These are phyloP conservation scores for Aplodontia rufa DNA, from an alignment of 2,113 vertebrate genomes.

Conservation along the genomic window DNA sequence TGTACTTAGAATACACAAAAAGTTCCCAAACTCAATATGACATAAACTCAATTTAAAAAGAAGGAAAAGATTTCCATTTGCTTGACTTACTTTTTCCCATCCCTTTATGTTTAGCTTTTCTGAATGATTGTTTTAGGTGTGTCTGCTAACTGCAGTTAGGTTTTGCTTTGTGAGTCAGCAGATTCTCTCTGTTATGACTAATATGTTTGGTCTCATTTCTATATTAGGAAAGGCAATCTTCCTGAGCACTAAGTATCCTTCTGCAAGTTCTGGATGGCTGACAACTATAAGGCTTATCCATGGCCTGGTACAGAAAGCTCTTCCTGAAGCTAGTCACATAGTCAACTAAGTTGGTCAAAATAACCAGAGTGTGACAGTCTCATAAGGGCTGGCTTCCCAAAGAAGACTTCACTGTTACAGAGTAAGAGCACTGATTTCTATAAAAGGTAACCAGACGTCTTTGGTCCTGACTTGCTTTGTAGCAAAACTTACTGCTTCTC, in stretches of 20 bases:
- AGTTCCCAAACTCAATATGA: neutral
- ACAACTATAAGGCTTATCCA: neutral
- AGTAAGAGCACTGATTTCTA: neutral
- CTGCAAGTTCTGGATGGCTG: neutral
- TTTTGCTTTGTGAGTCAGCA: neutral
- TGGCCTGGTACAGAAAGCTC: neutral
- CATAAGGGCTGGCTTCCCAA: neutral
- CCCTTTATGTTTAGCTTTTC: neutral
- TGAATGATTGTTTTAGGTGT: neutral
- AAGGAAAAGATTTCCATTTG: neutral
- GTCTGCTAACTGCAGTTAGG: neutral
- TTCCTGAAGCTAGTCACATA: neutral
- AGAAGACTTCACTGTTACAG: neutral
- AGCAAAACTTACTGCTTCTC: neutral
- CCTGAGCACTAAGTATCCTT: neutral
- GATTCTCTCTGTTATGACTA: neutral
- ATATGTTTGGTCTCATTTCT: neutral
- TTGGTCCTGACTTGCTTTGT: neutral
- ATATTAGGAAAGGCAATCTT: neutral
- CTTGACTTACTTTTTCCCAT: neutral
- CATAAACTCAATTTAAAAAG: neutral
- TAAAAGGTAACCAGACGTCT: neutral
- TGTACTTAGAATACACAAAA: neutral
- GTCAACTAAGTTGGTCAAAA: neutral
- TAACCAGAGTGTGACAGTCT: neutral